These are phyloP conservation scores for Physocephala rufipes DNA, from an alignment of 2,888 invertebrate species.

Conservation along the genomic window DNA sequence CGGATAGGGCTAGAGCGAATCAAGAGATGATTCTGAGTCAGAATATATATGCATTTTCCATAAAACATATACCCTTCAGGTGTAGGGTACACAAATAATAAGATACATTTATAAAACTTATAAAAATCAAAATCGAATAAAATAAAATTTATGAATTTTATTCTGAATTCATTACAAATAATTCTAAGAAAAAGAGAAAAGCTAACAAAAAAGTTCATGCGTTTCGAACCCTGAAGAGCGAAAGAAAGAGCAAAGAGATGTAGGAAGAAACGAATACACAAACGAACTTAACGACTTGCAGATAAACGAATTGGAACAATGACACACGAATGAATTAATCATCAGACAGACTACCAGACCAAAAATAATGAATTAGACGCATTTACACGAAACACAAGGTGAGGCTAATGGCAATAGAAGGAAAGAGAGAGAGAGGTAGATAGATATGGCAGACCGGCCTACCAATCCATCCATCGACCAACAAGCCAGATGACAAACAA, in stretches of 20 bases:
- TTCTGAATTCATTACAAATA: constrained; percentile 11
- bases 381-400: not conserved
- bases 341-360: no score
- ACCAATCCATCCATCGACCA: not conserved
- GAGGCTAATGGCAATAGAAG: no score
- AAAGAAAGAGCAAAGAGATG: not conserved
- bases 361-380: no score
- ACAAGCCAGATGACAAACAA: not conserved
- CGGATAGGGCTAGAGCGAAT: no score
- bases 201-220: constrained; percentile 28
- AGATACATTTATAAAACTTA: constrained; percentile 23
- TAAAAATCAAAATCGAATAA: constrained; percentile 27
- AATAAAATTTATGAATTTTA: constrained; percentile 34
- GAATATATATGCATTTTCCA: no score
- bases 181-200: constrained; percentile 30
- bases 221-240: constrained; percentile 1
- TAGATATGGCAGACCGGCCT: not conserved
- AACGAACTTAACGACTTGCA: not conserved
- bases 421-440: not conserved
- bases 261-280: not conserved
- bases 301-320: not conserved
- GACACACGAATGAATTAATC: no score
- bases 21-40: no score
- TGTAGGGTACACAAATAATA: constrained; percentile 25
- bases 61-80: no score